These are phyloP conservation scores for Sesamia nonagrioides DNA, from an alignment of 1,140 invertebrate species.

Conservation along the genomic window DNA sequence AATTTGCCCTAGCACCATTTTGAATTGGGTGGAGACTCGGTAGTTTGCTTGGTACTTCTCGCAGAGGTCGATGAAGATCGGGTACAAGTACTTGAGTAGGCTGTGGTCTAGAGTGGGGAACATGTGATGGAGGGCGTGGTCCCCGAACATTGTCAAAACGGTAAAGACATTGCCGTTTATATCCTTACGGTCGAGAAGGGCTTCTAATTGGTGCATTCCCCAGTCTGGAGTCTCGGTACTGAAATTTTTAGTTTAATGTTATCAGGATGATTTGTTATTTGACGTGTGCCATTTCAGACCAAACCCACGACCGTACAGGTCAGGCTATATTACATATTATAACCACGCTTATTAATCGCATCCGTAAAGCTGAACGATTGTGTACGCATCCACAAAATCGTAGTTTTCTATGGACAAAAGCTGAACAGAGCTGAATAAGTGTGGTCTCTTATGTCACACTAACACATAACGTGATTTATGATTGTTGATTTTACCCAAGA, in stretches of 20 bases:
- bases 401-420: too few species aligned
- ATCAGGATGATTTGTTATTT: too few species aligned
- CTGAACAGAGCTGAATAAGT: too few species aligned
- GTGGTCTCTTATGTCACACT: too few species aligned
- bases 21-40: slow-evolving; percentile 87
- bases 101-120: slow-evolving; percentile 94
- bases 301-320: too few species aligned
- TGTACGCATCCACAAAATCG: too few species aligned
- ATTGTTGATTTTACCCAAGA: too few species aligned
- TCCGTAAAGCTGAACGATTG: too few species aligned
- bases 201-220: slow-evolving; percentile 93
- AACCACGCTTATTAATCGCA: too few species aligned
- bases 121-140: slow-evolving; percentile 93
- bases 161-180: slow-evolving; percentile 91
- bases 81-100: slow-evolving; percentile 89
- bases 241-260: slow-evolving; percentile 37
- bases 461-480: too few species aligned
- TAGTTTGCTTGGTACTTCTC: slow-evolving; percentile 90
- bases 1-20: slow-evolving; percentile 91
- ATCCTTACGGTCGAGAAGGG: slow-evolving; percentile 91
- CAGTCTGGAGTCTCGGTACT: slow-evolving; percentile 89
- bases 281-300: too few species aligned
- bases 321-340: too few species aligned
- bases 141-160: slow-evolving; percentile 92
- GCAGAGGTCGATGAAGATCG: slow-evolving; percentile 90